A percentile compares a stretch with the other conserved stretches of the same genome.
Conservation (phyloP, 2,113 vertebrate species). For the Sialia sialis region DNA sequence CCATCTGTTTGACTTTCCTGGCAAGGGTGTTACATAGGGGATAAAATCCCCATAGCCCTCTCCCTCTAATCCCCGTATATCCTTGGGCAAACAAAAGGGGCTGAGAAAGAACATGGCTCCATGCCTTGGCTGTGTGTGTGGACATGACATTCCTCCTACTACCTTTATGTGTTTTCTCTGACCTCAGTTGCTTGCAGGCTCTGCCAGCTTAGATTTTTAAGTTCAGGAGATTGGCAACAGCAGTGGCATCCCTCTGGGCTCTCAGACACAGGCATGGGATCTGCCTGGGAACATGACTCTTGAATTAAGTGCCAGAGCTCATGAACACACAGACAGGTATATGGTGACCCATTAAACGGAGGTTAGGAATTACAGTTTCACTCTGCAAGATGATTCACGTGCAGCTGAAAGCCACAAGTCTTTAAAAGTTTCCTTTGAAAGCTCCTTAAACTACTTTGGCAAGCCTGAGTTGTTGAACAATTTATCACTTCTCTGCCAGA, state of each 20-base stretch:
- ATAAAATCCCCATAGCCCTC: background rate
- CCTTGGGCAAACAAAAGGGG: background rate
- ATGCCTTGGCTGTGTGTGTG: background rate
- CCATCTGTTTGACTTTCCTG: background rate
- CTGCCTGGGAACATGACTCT: background rate
- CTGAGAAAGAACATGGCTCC: background rate
- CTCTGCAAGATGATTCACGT: background rate
- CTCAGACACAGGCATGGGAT: fast-evolving
- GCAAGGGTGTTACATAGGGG: background rate
- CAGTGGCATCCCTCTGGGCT: background rate
- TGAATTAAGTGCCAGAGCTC: background rate
- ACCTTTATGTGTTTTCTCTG: background rate
- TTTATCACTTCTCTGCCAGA: conserved; percentile 42
- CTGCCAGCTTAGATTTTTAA: background rate
- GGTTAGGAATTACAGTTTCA: background rate
- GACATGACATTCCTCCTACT: background rate
- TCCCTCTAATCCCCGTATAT: background rate
- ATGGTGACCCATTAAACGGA: background rate
- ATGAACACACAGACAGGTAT: background rate
- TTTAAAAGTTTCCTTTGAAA: conserved; percentile 9
- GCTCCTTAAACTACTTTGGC: conserved; percentile 19
- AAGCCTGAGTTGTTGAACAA: conserved; percentile 10
- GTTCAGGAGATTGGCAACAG: background rate
- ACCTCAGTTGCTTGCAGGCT: background rate
- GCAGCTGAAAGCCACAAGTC: background rate